Percentiles rank a stretch among this genome's conserved stretches.
Evolutionary conservation across 2,888 invertebrate genomes (phyloP).

Genomic region (Diadegma fenestrale): DNA sequence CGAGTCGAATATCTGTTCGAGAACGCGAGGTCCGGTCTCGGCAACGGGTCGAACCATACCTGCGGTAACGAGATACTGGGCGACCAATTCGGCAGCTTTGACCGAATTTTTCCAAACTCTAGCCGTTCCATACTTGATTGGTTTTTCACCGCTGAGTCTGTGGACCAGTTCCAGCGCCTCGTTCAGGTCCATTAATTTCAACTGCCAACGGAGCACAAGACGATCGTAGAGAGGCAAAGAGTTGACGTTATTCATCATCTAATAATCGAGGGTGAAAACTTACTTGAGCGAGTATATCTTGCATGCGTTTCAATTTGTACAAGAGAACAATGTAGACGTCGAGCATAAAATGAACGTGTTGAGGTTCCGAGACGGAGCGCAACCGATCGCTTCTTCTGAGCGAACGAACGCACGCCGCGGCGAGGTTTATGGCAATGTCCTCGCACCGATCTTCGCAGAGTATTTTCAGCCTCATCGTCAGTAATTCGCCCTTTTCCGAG

Average conservation of each 20-base stretch:
- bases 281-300: slow-evolving; percentile 86
- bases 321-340: slow-evolving; percentile 88
- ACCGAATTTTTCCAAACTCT: slow-evolving; percentile 87
- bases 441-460: slow-evolving; percentile 87
- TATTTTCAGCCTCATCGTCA: slow-evolving; percentile 88
- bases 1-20: slow-evolving; percentile 82
- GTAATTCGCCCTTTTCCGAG: slow-evolving; percentile 87
- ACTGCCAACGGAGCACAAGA: too few relatives aligned
- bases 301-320: slow-evolving; percentile 86
- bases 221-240: too few relatives aligned
- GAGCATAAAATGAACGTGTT: slow-evolving; percentile 87
- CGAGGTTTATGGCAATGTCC: slow-evolving; percentile 88
- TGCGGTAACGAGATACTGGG: slow-evolving; percentile 86
- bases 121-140: slow-evolving; percentile 85
- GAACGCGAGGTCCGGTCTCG: slow-evolving; percentile 80
- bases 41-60: slow-evolving; percentile 86
- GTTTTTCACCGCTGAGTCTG: slow-evolving; percentile 84
- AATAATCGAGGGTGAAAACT: slow-evolving; percentile 66
- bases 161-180: slow-evolving; percentile 87
- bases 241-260: too few relatives aligned
- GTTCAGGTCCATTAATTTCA: slow-evolving; percentile 86
- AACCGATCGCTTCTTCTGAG: slow-evolving; percentile 84
- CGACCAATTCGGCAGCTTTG: slow-evolving; percentile 86
- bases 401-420: slow-evolving; percentile 86
- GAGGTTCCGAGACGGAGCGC: slow-evolving; percentile 82